Base-by-base conservation (phyloP, 2,113 vertebrate species). In the Dascyllus trimaculatus region DNA sequence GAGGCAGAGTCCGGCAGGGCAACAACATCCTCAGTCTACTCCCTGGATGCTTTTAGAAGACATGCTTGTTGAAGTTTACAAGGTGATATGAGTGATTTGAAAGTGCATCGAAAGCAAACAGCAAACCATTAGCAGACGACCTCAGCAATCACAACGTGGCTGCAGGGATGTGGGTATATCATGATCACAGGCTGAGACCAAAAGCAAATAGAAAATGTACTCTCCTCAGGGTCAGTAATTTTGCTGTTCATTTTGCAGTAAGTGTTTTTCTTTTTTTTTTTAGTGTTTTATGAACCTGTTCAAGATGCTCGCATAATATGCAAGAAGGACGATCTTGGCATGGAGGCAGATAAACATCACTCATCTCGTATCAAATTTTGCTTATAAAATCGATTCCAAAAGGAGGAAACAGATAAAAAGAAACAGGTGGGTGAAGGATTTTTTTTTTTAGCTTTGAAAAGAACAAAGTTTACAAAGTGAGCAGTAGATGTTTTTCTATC, bases 201-300 rank as follows among this genome's bases (percentile, higher is more conserved):
- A 86, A 84, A 89, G 84, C 80, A 88, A 89, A 88, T 65, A 87
- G 61, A 78, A n/a, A 85, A 88, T 59, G 53, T 38, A 60, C 59
- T 75, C 59, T 75, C 72, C 80, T 88, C 81, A 66, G 84, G 75
- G 84, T 87, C 81, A 84, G 83, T 80, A 18, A 86, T 85, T 87
- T 87, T 84, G 14, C 22, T 11, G 72, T 67, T 82, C 58, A 76
- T 88, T 78, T 76, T 68, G 61, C 35, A 17, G 46, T 75, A 66
- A 77, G 79, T 56, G 65, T 77, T 81, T 71, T 71, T 59, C 74
- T 78, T 72, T 73, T 58, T 56, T 74, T 80, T 75, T 73, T 58
- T 61, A 17, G 72, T 7, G 4, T 80, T 82, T 75, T 56, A 81
- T 81, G 75, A 83, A 83, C 49, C 32, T 58, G 46, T 75, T 81